Base-by-base conservation (phyloP, 2,888 invertebrate species). In the Drymonia ruficornis region DNA sequence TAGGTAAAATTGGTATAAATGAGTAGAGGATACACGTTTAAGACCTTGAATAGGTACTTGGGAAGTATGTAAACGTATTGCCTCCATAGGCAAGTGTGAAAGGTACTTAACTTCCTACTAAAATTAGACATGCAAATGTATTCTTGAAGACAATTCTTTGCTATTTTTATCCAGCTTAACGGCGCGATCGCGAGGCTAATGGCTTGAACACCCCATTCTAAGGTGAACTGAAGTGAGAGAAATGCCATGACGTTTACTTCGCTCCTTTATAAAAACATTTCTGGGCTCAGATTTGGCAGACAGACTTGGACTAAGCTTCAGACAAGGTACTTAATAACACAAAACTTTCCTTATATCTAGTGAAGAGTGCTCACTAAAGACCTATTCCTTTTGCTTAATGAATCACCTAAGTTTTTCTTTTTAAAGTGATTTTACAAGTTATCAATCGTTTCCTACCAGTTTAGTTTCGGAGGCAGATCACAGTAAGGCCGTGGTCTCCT, bases 181-280 rank as follows among this genome's bases (percentile, higher is more conserved):
- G 70, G 72, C 73, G 71, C 63, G 72, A 76, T 81, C 69, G 62
- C 68, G 68, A 62, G 76, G 71, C 79, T 83, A 91, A 91, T 91
- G 90, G 86, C 67, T 84, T 74, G 88, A 73, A 64, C 70, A 63
- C 78, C 74, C 78, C 74, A 79, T 83, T 81, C 73, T 78, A 72
- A 76, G 72, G 85, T 81, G 77, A 84, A 86, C 77, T 85, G 80
- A 76, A 67, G 71, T 74, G 87, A 78, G 78, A 86, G 76, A 82
- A 80, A 88, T 84, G 83, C 56, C 62, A 63, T 90, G 87, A 90
- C 89, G 91, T 86, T 79, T 63, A 70, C 56, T 50, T 61, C 50
- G 55, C 38, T 48, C 69, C 83, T 82, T 83, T 89, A 90, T 89
- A 91, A 86, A 86, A 84, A 76, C 77, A 70, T 63, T 71, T 71